Percentiles rank a stretch among this genome's conserved stretches.
Conservation (phyloP, 2,113 vertebrate genomes). For the Chaetorhynchus papuensis region DNA sequence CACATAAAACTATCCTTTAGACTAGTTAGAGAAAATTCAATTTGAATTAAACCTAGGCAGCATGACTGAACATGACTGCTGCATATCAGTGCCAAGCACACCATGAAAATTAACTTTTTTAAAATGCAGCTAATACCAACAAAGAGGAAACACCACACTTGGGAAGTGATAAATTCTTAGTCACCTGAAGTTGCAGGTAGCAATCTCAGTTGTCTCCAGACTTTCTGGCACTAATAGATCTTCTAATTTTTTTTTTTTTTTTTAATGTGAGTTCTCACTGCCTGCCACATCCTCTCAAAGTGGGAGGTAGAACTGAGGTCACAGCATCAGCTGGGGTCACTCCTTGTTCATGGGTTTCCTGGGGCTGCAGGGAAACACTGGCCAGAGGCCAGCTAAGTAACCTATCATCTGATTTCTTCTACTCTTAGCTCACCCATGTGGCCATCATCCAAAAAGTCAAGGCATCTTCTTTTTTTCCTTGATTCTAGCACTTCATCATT, state of each 20-base stretch:
- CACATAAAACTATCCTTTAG: neutral
- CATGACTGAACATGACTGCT: neutral
- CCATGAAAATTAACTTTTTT: neutral
- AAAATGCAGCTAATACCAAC: neutral
- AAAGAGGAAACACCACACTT: neutral
- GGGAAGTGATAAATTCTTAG: neutral
- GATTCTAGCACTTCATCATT: neutral
- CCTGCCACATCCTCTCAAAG: neutral
- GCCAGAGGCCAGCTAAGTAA: neutral
- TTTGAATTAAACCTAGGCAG: neutral
- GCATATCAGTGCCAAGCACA: neutral
- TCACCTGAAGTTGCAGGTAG: neutral
- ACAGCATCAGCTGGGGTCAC: accelerated
- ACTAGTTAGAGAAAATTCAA: neutral
- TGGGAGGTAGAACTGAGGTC: neutral
- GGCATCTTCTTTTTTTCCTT: neutral
- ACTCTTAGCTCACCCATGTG: neutral
- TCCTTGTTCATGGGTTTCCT: neutral
- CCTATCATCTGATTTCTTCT: neutral
- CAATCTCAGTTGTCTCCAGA: neutral
- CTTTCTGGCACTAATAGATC: neutral
- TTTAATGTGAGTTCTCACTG: neutral
- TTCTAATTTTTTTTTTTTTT: neutral
- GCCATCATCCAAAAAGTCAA: neutral
- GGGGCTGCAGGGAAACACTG: neutral